These are phyloP conservation scores for Plebejus melissa DNA, from an alignment of 2,888 invertebrate species.

Conservation along the genomic window DNA sequence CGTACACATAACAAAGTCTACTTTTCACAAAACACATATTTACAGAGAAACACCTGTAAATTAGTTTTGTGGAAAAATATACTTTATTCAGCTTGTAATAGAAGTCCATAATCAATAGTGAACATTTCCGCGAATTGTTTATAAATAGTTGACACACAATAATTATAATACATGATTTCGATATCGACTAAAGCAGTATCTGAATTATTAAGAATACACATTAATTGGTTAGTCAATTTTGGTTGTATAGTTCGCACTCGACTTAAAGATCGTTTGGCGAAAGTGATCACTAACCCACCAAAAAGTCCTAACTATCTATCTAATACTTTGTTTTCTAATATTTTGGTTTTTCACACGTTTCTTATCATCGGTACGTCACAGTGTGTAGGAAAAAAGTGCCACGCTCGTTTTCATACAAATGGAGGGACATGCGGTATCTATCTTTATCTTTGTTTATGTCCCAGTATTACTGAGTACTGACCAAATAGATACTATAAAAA, in stretches of 20 bases:
- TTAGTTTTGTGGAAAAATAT: not conserved
- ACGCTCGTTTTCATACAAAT: too few relatives aligned
- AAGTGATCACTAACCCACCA: not conserved
- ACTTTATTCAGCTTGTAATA: not conserved
- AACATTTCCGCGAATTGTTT: not conserved
- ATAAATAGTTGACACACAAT: constrained; percentile 1
- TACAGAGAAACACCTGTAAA: not conserved
- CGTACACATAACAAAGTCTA: not conserved
- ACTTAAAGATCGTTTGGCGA: not conserved
- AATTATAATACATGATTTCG: not conserved
- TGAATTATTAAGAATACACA: not conserved
- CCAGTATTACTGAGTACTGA: not conserved
- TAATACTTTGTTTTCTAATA: not conserved
- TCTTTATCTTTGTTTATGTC: not conserved
- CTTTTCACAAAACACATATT: not conserved
- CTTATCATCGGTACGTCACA: too few relatives aligned
- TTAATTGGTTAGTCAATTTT: not conserved
- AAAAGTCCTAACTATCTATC: not conserved
- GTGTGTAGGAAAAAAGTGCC: too few relatives aligned
- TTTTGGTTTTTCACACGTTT: too few relatives aligned
- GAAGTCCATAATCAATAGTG: not conserved
- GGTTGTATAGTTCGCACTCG: not conserved
- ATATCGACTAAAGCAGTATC: not conserved
- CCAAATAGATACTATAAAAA: too few relatives aligned
- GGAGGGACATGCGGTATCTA: too few relatives aligned